Conservation (phyloP, 2,797 vertebrate genomes). For the Astyanax mexicanus region DNA sequence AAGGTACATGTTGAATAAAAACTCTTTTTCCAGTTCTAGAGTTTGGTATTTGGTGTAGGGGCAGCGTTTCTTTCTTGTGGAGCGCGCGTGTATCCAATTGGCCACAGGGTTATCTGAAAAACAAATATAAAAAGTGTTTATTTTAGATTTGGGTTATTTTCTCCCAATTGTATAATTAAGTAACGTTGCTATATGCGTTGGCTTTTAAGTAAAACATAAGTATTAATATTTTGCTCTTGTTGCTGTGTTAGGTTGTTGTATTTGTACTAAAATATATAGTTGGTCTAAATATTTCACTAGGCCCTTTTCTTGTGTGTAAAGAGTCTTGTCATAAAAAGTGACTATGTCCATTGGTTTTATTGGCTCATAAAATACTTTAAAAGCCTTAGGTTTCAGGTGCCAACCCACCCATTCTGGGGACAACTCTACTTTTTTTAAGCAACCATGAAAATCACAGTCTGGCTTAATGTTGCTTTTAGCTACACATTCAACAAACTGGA, state of each 20-base stretch:
- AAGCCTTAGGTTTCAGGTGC: constrained; percentile 41
- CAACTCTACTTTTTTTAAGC: constrained; percentile 2
- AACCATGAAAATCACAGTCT: too few species aligned
- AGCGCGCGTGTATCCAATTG: constrained; percentile 88
- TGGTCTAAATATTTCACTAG: not conserved
- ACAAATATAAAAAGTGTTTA: constrained; percentile 16
- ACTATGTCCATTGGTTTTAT: constrained; percentile 73
- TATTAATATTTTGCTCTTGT: too few species aligned
- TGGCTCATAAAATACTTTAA: constrained; percentile 80
- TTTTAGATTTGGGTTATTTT: not conserved
- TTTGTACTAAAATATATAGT: not conserved
- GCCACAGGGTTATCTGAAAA: constrained; percentile 83
- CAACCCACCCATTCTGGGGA: constrained; percentile 24
- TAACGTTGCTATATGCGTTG: too few species aligned
- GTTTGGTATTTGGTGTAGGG: constrained; percentile 89
- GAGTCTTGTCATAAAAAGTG: constrained; percentile 52
- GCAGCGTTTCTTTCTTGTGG: constrained; percentile 87
- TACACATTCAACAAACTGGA: too few species aligned
- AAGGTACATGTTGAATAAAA: constrained; percentile 91
- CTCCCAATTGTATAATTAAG: too few species aligned
- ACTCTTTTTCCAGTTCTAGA: constrained; percentile 89
- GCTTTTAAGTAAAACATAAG: too few species aligned
- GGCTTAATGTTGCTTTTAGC: too few species aligned
- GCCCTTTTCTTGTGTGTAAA: constrained; percentile 18
- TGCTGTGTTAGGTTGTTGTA: not conserved